Conservation (phyloP, 2,113 vertebrate genomes). For the Symphodus melops region DNA sequence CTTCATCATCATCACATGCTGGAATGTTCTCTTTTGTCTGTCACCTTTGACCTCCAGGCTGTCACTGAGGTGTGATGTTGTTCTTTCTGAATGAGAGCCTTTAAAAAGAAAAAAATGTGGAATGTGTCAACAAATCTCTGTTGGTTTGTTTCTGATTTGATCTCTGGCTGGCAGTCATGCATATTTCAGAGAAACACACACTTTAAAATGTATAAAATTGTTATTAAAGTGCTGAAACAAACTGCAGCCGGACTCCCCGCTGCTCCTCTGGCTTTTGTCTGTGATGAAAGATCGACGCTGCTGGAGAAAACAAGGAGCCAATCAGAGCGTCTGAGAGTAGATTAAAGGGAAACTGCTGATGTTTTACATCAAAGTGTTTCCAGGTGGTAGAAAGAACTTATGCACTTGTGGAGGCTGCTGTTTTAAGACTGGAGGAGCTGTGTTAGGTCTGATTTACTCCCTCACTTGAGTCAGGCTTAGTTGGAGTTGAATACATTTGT, state of each 20-base stretch:
- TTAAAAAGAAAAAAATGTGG: constrained; percentile 6
- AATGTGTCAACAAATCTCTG: constrained; percentile 11
- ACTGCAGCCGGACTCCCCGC: constrained; percentile 14
- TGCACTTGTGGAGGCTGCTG: background rate
- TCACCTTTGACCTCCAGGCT: constrained; percentile 41
- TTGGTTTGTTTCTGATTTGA: background rate
- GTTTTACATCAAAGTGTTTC: constrained; percentile 19
- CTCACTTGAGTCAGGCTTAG: too few relatives aligned
- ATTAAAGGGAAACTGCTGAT: constrained; percentile 24
- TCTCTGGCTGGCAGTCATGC: constrained; percentile 5
- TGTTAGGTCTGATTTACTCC: background rate
- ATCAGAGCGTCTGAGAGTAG: constrained; percentile 18
- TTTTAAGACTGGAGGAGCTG: background rate
- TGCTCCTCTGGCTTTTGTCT: background rate
- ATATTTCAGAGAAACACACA: constrained; percentile 19
- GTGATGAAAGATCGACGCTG: constrained; percentile 31
- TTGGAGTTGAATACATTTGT: too few relatives aligned
- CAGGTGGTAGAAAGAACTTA: background rate
- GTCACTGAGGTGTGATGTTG: constrained; percentile 2
- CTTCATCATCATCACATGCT: background rate
- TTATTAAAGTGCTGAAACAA: constrained; percentile 32
- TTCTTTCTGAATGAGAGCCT: constrained; percentile 28
- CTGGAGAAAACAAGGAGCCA: constrained; percentile 28
- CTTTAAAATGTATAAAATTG: constrained; percentile 50
- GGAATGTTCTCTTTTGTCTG: constrained; percentile 40